These are phyloP conservation scores for Leucophenga montana DNA, from an alignment of 2,888 invertebrate genomes.

Conservation along the genomic window DNA sequence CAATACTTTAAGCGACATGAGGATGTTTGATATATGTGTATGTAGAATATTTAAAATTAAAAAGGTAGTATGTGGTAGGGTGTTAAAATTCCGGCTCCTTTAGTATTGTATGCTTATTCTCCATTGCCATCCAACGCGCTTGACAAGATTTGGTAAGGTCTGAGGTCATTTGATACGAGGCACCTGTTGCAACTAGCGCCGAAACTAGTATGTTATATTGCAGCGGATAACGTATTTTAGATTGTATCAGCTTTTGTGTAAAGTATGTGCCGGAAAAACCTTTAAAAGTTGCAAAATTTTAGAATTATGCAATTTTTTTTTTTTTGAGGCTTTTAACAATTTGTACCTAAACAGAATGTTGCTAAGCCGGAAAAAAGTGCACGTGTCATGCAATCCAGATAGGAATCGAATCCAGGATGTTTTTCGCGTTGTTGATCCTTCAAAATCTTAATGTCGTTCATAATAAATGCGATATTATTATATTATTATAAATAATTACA, in stretches of 20 bases:
- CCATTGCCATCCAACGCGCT: constrained; percentile 74
- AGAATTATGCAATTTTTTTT: constrained; percentile 27
- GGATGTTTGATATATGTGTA: constrained; percentile 11
- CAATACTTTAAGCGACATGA: constrained; percentile 42
- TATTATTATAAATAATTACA: too few relatives aligned
- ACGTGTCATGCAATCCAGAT: constrained; percentile 74
- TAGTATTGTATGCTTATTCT: constrained; percentile 72
- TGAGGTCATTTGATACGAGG: constrained; percentile 71
- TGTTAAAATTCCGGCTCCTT: constrained; percentile 64
- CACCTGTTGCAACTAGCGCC: constrained; percentile 62
- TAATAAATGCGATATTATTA: constrained; percentile 46
- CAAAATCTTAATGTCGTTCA: constrained; percentile 73
- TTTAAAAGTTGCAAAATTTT: constrained; percentile 43
- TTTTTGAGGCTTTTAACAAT: neutral
- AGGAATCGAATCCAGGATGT: constrained; percentile 74
- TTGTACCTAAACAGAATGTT: constrained; percentile 72
- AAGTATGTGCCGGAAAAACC: constrained; percentile 74
- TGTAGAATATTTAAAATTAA: neutral
- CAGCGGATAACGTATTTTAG: constrained; percentile 66
- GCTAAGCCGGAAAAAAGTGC: constrained; percentile 73
- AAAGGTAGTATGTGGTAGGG: neutral
- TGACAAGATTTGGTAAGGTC: constrained; percentile 72
- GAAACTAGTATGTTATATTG: constrained; percentile 71
- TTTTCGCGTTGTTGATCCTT: constrained; percentile 72
- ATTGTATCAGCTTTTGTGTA: constrained; percentile 69